Conservation (phyloP, 2,113 vertebrate genomes). For the Hyaena hyaena region DNA sequence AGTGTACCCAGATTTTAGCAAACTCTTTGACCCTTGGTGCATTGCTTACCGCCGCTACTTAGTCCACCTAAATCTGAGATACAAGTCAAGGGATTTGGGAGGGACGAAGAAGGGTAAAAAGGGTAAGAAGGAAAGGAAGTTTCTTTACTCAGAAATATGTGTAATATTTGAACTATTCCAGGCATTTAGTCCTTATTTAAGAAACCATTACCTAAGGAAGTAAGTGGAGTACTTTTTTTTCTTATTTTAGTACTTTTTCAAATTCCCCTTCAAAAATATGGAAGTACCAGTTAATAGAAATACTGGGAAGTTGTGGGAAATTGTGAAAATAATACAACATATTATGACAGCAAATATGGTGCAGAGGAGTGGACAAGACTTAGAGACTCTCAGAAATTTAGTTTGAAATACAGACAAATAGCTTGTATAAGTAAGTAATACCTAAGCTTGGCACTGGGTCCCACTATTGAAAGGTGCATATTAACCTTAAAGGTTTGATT, state of each 20-base stretch:
- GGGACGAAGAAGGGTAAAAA: not conserved
- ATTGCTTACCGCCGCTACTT: not conserved
- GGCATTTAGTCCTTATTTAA: not conserved
- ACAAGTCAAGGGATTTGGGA: not conserved
- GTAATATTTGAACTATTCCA: not conserved
- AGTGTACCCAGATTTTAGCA: not conserved
- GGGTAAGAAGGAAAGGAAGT: not conserved
- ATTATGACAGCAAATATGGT: not conserved
- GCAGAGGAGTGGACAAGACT: not conserved
- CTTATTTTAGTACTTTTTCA: not conserved
- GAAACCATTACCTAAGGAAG: not conserved
- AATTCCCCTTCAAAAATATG: slow-evolving; percentile 1
- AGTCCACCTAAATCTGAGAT: not conserved
- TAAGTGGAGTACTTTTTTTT: not conserved
- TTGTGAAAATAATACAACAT: not conserved
- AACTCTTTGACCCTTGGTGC: not conserved
- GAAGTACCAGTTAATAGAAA: not conserved
- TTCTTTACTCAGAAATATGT: not conserved
- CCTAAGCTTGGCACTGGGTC: not conserved
- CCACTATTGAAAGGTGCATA: not conserved
- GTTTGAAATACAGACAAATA: slow-evolving; percentile 19
- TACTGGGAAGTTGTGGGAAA: slow-evolving; percentile 12
- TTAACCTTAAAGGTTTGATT: slow-evolving; percentile 39
- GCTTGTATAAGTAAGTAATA: not conserved
- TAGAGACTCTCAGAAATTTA: slow-evolving; percentile 21